A percentile compares a stretch with the other conserved stretches of the same genome.
These are phyloP conservation scores for Synaphobranchus kaupii DNA, from an alignment of 2,797 vertebrate genomes.

Conservation along the genomic window DNA sequence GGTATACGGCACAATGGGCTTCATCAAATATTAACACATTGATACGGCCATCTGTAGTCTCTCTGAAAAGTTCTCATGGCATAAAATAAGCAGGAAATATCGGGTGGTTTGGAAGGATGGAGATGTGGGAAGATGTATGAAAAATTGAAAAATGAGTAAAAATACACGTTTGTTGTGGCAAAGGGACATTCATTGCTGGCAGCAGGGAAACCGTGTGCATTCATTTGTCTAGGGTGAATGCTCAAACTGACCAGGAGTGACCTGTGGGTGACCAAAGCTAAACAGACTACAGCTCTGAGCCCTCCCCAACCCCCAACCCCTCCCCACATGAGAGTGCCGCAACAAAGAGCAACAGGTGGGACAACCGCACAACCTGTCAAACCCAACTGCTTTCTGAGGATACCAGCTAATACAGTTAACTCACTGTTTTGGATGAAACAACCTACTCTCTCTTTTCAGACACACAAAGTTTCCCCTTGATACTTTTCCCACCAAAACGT, in stretches of 20 bases:
- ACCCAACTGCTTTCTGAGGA: background rate
- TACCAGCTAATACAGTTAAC: background rate
- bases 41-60: slow-evolving; percentile 64
- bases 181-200: background rate
- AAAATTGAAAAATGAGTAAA: background rate
- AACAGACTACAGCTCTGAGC: background rate
- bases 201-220: background rate
- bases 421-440: background rate
- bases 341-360: background rate
- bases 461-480: background rate
- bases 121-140: background rate
- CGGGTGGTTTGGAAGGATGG: background rate
- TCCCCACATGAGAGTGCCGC: background rate
- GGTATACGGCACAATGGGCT: slow-evolving; percentile 59
- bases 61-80: slow-evolving; percentile 55
- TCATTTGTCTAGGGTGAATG: background rate
- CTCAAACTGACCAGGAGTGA: background rate
- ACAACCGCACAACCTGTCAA: background rate
- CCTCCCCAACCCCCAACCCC: no score
- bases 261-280: background rate
- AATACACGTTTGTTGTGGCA: background rate
- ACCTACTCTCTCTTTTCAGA: background rate
- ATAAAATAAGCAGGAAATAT: no score
- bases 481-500: background rate
- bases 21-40: slow-evolving; percentile 72